These are phyloP conservation scores for Erebia epiphron DNA, from an alignment of 2,888 invertebrate genomes.

Conservation along the genomic window DNA sequence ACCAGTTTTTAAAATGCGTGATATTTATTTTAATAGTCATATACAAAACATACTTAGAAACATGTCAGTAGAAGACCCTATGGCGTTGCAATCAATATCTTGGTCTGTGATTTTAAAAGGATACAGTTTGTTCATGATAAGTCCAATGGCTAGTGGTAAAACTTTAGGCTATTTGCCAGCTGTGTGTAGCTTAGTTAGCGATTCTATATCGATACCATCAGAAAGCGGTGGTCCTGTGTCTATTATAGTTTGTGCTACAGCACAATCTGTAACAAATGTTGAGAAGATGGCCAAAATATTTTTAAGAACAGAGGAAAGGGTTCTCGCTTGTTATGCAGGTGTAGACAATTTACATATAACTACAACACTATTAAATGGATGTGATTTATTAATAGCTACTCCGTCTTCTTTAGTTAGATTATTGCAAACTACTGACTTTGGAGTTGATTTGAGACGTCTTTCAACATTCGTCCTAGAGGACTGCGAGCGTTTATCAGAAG, in stretches of 20 bases:
- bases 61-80: conserved; percentile 65
- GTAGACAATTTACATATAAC: conserved; percentile 60
- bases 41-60: conserved; percentile 59
- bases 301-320: conserved; percentile 57
- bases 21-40: conserved; percentile 60
- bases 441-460: conserved; percentile 84
- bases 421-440: conserved; percentile 60
- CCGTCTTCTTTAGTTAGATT: conserved; percentile 82
- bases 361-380: conserved; percentile 83
- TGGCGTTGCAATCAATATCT: conserved; percentile 85
- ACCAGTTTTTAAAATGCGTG: conserved; percentile 56
- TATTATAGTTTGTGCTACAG: conserved; percentile 86
- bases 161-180: conserved; percentile 88
- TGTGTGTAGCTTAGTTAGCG: conserved; percentile 83
- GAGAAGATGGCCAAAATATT: conserved; percentile 68
- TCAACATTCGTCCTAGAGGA: conserved; percentile 88
- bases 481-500: conserved; percentile 84
- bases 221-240: conserved; percentile 84
- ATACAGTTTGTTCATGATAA: conserved; percentile 85
- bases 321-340: conserved; percentile 71
- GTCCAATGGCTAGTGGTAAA: conserved; percentile 85
- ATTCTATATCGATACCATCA: conserved; percentile 56
- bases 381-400: conserved; percentile 88
- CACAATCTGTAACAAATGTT: conserved; percentile 79
- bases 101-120: conserved; percentile 88